A percentile compares a stretch with the other conserved stretches of the same genome.
Evolutionary conservation across 2,113 vertebrate species (phyloP).

Genomic region (Corapipo altera): DNA sequence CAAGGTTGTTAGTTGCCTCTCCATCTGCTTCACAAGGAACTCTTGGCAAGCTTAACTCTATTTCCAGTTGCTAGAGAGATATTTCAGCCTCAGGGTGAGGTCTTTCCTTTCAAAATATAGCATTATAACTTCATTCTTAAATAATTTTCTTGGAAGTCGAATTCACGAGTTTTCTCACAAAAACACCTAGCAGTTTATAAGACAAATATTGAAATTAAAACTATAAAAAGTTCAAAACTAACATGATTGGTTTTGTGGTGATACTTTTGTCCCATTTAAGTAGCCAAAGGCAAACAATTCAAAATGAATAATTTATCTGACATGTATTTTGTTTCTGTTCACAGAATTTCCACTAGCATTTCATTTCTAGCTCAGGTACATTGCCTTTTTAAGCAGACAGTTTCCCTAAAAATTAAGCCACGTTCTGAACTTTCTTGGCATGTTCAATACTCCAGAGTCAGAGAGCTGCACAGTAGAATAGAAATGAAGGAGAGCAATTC

Average conservation of each 20-base stretch:
- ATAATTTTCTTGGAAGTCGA: neutral
- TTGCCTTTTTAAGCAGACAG: neutral
- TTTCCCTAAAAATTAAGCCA: neutral
- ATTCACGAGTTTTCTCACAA: neutral
- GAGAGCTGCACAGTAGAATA: neutral
- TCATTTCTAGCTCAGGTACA: neutral
- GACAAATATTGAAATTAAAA: neutral
- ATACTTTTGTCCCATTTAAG: neutral
- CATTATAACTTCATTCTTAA: neutral
- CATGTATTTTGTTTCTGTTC: neutral
- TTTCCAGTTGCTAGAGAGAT: conserved; percentile 39
- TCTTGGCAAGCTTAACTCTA: conserved; percentile 32
- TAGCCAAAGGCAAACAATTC: neutral
- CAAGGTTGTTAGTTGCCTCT: neutral
- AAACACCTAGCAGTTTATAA: neutral
- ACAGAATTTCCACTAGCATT: neutral
- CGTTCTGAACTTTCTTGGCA: neutral
- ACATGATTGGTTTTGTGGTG: neutral
- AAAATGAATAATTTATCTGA: neutral
- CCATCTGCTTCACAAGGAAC: conserved; percentile 28
- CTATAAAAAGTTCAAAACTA: neutral
- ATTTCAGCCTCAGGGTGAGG: conserved; percentile 38
- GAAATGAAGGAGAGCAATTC: neutral
- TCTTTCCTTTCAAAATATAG: conserved; percentile 6
- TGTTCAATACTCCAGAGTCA: neutral